Evolutionary conservation across 2,797 vertebrate genomes (phyloP), one percentile per base, ranked within the genome.

Genomic region (Sebastes trivittatus): DNA sequence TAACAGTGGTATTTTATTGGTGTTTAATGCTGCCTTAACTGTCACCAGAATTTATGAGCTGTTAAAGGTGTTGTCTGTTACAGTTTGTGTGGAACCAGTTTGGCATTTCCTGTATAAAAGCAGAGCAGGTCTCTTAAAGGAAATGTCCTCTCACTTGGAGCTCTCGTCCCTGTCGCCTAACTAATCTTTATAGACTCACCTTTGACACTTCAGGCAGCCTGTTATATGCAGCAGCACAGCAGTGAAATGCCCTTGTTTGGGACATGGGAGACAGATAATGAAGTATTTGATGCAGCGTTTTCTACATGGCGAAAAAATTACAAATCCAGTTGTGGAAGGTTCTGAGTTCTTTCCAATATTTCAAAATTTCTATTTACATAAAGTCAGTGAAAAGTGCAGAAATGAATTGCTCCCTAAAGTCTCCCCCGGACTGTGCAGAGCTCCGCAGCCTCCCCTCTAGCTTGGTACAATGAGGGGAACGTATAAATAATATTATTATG

Each of bases 51-150:
- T 90, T 94, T 94, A 94, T 61, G 85, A 91, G 88, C 87, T 88
- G 91, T 95, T 93, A 93, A 94, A 92, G 77, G 88, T 89, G 85
- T 88, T 89, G 91, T 94, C 90, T 95, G 92, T 94, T 93, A 85
- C 81, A 91, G 83, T 92, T 93, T 93, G 88, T 88, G 87, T 95
- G 93, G 92, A 94, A 93, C 90, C 86, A 87, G 92, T 88, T 89
- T 92, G 93, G 93, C 89, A 95, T 95, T 96, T 96, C 95, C 95
- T 96, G 94, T 92, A 79, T 94, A 85, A 94, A 95, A 92, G 62
- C 84, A 79, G 74, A 86, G 79, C 81, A 84, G 85, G 79, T 90
- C 83, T 94, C 38, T 94, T 91, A 93, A 93, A 92, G 81, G 87
- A 92, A 94, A 86, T 86, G 88, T 93, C 89, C 79, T 92, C 84